Percentiles rank a stretch among this genome's conserved stretches.
Conservation (phyloP, 2,888 invertebrate genomes). For the Caenorhabditis japonica region DNA sequence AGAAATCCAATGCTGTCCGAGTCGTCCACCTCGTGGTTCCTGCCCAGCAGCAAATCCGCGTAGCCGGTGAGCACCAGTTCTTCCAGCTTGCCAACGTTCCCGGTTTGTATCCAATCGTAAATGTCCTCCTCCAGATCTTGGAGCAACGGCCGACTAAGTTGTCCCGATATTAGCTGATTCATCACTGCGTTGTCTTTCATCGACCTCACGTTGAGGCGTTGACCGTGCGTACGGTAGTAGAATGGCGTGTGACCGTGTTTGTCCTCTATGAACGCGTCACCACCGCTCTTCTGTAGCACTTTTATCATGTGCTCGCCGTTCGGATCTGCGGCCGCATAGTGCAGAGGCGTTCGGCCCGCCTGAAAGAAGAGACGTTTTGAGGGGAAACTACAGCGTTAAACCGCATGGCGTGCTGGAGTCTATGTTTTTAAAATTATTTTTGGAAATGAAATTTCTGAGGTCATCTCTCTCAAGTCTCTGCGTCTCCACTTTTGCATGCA, state of each 20-base stretch:
- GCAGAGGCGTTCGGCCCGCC: conserved; percentile 76
- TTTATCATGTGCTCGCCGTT: conserved; percentile 78
- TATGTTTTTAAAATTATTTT: too few species aligned
- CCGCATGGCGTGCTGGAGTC: too few species aligned
- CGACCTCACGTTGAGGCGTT: conserved; percentile 83
- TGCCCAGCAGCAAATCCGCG: conserved; percentile 85
- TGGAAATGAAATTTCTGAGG: too few species aligned
- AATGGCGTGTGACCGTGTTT: conserved; percentile 86
- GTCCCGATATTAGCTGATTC: conserved; percentile 76
- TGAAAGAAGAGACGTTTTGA: conserved; percentile 47
- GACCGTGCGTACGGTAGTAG: conserved; percentile 84
- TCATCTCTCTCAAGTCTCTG: too few species aligned
- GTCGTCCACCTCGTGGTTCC: conserved; percentile 78
- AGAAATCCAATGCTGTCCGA: conserved; percentile 83
- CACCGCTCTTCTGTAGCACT: conserved; percentile 77
- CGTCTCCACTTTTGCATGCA: too few species aligned
- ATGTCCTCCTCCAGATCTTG: conserved; percentile 78
- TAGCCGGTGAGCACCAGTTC: conserved; percentile 90
- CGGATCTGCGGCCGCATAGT: conserved; percentile 77
- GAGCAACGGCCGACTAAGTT: conserved; percentile 73
- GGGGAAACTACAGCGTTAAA: background rate
- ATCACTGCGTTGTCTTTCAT: conserved; percentile 73
- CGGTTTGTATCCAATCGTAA: conserved; percentile 79
- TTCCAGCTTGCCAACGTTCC: conserved; percentile 91
- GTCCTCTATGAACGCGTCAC: conserved; percentile 77